A percentile compares a stretch with the other conserved stretches of the same genome.
phyloP scores from a whole-genome alignment of 2,113 vertebrate species.

The Osmerus mordax region DNA sequence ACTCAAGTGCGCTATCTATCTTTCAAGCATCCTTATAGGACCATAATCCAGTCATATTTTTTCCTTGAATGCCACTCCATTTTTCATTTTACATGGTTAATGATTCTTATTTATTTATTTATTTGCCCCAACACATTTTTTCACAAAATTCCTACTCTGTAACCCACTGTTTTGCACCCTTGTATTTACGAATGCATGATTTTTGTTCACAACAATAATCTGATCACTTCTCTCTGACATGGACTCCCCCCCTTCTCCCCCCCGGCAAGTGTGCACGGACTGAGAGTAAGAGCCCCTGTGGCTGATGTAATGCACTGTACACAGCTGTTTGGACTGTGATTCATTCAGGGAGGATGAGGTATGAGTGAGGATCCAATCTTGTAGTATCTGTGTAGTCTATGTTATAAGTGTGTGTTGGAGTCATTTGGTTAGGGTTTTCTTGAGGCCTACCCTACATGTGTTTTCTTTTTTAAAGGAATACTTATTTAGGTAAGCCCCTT shows the following conservation, averaged over 20 bases:
- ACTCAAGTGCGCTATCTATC: neutral
- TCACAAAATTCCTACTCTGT: neutral
- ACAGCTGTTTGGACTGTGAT: neutral
- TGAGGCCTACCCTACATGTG: neutral
- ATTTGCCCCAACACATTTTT: neutral
- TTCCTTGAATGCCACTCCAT: too few relatives aligned
- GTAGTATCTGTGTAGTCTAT: too few relatives aligned
- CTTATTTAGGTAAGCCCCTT: neutral
- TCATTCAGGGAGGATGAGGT: neutral
- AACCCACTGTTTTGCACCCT: too few relatives aligned
- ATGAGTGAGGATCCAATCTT: too few relatives aligned
- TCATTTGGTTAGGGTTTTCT: neutral
- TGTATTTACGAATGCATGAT: too few relatives aligned
- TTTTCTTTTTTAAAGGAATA: neutral
- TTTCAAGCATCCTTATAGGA: neutral
- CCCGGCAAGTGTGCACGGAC: too few relatives aligned
- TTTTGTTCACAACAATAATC: too few relatives aligned
- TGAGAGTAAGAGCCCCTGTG: neutral
- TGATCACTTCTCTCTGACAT: too few relatives aligned
- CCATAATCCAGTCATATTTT: neutral
- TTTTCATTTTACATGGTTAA: too few relatives aligned
- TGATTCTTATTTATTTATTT: too few relatives aligned
- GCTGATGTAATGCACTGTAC: slow-evolving; percentile 14
- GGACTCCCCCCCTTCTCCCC: too few relatives aligned
- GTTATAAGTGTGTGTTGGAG: too few relatives aligned